Base-by-base conservation (phyloP, 2,113 vertebrate genomes). In the Leptosomus discolor region DNA sequence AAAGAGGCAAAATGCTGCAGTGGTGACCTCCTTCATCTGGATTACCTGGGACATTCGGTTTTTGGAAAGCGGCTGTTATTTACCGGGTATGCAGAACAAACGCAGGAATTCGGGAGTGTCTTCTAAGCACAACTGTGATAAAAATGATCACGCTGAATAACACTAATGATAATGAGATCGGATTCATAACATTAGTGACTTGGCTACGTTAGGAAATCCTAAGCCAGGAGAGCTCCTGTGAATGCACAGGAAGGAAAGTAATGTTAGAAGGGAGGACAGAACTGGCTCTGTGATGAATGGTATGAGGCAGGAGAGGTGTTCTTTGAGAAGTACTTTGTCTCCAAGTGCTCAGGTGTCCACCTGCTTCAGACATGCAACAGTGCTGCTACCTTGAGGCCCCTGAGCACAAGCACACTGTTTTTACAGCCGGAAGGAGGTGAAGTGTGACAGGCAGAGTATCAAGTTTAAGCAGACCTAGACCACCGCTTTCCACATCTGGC, bases 361-460 rank as follows among this genome's bases (percentile, higher is more conserved):
- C 85, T 70, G 83, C 76, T 70, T 67, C 91, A 91, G 94, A 71
- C 43, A 39, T 22, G 71, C 86, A 81, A 68, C 94, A 92, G 94
- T n/a, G 91, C 91, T 91, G 91, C 88, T 95, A 71, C 93, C 96
- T 87, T 43, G 60, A 87, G 91, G 89, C 87, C 89, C 87, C 60
- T 10, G 41, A 92, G 91, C 86, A 87, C 89, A 78, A 88, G 77
- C 89, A 96, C 83, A 71, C 71, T 92, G 68, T 8, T 21, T 57
- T 63, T 70, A 70, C 73, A 96, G 83, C 79, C 12, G 8, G 78
- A 69, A 30, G 43, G 61, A 69, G 82, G 68, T 51, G 19, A 29
- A 83, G 85, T 20, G 65, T 86, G 83, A 95, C 51, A 74, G 71
- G 85, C 85, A 76, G 69, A 94, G 81, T 41, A 77, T 13, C 79